These are phyloP conservation scores for Drosophila tripunctata DNA, from an alignment of 2,888 invertebrate genomes.

Conservation along the genomic window DNA sequence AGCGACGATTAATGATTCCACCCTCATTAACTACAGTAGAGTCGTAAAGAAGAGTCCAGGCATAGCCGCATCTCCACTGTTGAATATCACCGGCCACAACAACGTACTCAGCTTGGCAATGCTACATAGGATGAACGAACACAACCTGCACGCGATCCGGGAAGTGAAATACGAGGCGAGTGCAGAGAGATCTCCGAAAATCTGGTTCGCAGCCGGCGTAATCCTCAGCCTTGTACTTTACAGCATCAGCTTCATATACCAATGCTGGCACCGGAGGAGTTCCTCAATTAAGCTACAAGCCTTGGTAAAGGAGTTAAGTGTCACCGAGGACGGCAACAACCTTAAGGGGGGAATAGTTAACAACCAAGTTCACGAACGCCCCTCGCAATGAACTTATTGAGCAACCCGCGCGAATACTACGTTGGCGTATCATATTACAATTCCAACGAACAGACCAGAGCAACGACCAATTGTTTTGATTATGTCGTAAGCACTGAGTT, in stretches of 20 bases:
- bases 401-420: too few relatives aligned
- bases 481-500: too few relatives aligned
- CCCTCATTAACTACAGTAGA: background rate
- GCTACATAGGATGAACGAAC: conserved; percentile 19
- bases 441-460: too few relatives aligned
- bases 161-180: conserved; percentile 7
- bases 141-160: conserved; percentile 8
- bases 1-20: background rate
- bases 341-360: background rate
- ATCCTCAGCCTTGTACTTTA: background rate
- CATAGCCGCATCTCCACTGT: background rate
- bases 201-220: conserved; percentile 3
- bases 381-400: too few relatives aligned
- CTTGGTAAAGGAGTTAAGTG: background rate
- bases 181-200: conserved; percentile 5
- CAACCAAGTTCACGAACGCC: background rate
- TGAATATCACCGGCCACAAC: conserved; percentile 6
- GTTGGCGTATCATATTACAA: too few relatives aligned
- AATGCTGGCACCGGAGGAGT: background rate
- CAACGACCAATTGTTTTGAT: too few relatives aligned
- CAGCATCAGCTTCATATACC: background rate
- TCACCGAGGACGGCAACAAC: background rate
- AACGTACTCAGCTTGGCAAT: conserved; percentile 4
- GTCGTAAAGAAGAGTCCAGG: background rate
- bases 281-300: background rate